Percentiles rank a stretch among this genome's conserved stretches.
These are phyloP conservation scores for Sitta carolinensis DNA, from an alignment of 2,797 vertebrate genomes.

Conservation along the genomic window DNA sequence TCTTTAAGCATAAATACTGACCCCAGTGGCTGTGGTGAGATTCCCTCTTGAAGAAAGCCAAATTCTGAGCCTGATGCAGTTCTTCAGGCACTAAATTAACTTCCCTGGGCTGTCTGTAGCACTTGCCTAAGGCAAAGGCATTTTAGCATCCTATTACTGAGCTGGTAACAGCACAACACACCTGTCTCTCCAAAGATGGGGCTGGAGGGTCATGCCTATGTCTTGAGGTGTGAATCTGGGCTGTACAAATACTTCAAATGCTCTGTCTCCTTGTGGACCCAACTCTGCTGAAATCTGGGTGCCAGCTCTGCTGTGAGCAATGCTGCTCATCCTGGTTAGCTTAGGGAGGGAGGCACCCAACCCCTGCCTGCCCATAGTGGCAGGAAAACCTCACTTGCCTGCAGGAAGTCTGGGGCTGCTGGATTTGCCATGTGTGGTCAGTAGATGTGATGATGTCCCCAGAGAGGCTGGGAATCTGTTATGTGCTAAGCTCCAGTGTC, in stretches of 20 bases:
- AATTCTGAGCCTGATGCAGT: background rate
- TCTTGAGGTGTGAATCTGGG: background rate
- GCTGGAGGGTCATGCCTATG: background rate
- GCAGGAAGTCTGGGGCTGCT: background rate
- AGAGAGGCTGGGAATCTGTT: background rate
- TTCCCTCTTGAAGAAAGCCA: background rate
- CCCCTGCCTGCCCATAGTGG: background rate
- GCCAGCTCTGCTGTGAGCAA: background rate
- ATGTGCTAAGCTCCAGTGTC: background rate
- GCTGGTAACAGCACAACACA: background rate
- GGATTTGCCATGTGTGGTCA: background rate
- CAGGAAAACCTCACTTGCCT: background rate
- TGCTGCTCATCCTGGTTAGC: background rate
- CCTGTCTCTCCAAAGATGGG: background rate
- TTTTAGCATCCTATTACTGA: background rate
- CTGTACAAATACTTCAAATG: background rate
- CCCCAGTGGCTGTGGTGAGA: background rate
- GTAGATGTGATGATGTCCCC: background rate
- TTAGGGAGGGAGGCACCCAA: background rate
- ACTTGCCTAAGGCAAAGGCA: background rate
- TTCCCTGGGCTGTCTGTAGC: background rate
- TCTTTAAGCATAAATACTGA: background rate
- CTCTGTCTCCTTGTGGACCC: background rate
- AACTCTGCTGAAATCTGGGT: background rate
- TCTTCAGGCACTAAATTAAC: background rate